A percentile compares a stretch with the other conserved stretches of the same genome.
phyloP scores from a whole-genome alignment of 2,797 vertebrate species.

The Melanitta fusca region DNA sequence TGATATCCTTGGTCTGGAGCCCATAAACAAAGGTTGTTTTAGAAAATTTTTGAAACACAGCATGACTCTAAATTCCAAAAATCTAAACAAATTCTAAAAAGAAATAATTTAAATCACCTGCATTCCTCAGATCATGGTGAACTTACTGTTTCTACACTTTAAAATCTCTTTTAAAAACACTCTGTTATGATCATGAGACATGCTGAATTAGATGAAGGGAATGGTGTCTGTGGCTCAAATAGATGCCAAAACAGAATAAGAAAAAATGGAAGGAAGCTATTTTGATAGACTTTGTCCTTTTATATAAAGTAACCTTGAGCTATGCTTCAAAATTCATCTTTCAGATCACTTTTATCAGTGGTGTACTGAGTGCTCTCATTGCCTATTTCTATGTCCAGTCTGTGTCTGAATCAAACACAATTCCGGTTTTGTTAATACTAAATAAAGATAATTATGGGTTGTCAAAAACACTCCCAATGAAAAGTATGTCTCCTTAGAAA shows the following conservation, averaged over 20 bases:
- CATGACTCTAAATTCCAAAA: not conserved
- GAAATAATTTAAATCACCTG: not conserved
- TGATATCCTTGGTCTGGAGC: not conserved
- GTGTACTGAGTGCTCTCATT: not conserved
- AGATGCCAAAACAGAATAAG: not conserved
- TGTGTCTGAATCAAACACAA: not conserved
- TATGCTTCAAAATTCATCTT: not conserved
- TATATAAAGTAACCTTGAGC: not conserved
- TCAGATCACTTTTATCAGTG: not conserved
- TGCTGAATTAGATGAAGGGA: not conserved
- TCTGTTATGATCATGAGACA: not conserved
- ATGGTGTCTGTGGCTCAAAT: not conserved
- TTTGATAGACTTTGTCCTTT: not conserved
- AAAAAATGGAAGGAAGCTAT: not conserved
- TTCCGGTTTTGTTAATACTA: not conserved
- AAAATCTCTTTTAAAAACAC: not conserved
- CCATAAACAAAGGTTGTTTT: not conserved
- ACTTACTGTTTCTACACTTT: not conserved
- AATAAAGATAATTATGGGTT: not conserved
- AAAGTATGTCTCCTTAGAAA: not conserved
- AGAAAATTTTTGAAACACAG: not conserved
- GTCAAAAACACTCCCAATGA: not conserved
- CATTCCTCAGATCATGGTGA: not conserved
- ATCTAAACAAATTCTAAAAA: not conserved
- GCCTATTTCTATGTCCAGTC: not conserved